Evolutionary conservation across 2,888 invertebrate genomes (phyloP).

Genomic region (Aphrophora alni): DNA sequence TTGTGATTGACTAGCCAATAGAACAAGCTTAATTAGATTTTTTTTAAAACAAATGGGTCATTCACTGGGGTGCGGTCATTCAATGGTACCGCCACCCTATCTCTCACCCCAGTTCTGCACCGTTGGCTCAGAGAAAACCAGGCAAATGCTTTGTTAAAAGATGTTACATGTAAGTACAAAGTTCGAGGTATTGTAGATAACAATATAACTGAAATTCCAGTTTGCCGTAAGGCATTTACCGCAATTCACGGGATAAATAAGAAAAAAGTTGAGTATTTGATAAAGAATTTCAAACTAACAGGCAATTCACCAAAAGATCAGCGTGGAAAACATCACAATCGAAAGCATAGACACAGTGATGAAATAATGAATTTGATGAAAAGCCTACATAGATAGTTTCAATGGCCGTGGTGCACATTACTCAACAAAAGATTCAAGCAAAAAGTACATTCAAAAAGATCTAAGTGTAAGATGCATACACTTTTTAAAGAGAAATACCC

Average conservation of each 20-base stretch:
- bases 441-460: slow-evolving; percentile 21
- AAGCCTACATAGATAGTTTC: slow-evolving; percentile 13
- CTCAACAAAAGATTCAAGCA: background rate
- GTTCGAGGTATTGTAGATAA: slow-evolving; percentile 15
- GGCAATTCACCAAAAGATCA: slow-evolving; percentile 29
- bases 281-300: slow-evolving; percentile 18
- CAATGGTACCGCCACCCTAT: background rate
- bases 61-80: too few species aligned
- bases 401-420: slow-evolving; percentile 26
- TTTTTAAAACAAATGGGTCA: too few species aligned
- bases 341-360: background rate
- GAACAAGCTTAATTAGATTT: too few species aligned
- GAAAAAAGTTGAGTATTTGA: slow-evolving; percentile 21
- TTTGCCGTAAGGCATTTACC: slow-evolving; percentile 30
- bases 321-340: slow-evolving; percentile 17
- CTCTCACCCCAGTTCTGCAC: slow-evolving; percentile 19
- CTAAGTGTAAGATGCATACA: background rate
- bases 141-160: slow-evolving; percentile 20
- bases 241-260: slow-evolving; percentile 20
- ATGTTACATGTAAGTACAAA: slow-evolving; percentile 30
- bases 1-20: too few species aligned
- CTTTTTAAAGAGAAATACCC: slow-evolving; percentile 19
- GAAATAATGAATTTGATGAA: background rate
- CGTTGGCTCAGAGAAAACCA: slow-evolving; percentile 10
- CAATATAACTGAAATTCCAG: slow-evolving; percentile 10